Conservation (phyloP, 2,113 vertebrate genomes). For the Panthera leo region DNA sequence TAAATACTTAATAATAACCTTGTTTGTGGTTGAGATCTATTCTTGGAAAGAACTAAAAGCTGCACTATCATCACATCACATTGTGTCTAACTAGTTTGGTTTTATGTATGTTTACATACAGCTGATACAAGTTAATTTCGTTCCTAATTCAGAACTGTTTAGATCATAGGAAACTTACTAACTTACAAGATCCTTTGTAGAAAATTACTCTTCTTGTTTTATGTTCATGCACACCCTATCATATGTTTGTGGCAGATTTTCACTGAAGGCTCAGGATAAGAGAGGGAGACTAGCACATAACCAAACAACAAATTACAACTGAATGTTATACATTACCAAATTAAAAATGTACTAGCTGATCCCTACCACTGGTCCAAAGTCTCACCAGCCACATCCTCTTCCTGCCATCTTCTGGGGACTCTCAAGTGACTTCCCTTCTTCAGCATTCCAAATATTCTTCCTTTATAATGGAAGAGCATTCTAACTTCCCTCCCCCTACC, state of each 20-base stretch:
- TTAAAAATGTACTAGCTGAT: neutral
- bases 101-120: constrained; percentile 31
- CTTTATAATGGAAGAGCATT: neutral
- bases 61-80: constrained; percentile 1
- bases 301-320: constrained; percentile 1
- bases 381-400: neutral
- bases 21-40: constrained; percentile 28
- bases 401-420: neutral
- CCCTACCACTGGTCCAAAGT: neutral
- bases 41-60: constrained; percentile 43
- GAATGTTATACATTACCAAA: constrained; percentile 8
- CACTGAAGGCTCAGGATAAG: neutral
- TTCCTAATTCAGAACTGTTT: constrained; percentile 40
- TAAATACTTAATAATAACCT: constrained; percentile 68
- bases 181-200: constrained; percentile 16
- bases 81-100: constrained; percentile 21
- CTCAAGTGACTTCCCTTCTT: neutral
- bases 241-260: constrained; percentile 16
- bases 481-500: neutral
- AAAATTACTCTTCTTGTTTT: constrained; percentile 14
- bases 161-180: constrained; percentile 22
- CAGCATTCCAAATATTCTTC: neutral
- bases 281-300: neutral
- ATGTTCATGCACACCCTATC: neutral
- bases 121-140: constrained; percentile 41